Percentiles rank a stretch among this genome's conserved stretches.
Evolutionary conservation across 2,888 invertebrate species (phyloP).

Genomic region (Hypercompe scribonia): DNA sequence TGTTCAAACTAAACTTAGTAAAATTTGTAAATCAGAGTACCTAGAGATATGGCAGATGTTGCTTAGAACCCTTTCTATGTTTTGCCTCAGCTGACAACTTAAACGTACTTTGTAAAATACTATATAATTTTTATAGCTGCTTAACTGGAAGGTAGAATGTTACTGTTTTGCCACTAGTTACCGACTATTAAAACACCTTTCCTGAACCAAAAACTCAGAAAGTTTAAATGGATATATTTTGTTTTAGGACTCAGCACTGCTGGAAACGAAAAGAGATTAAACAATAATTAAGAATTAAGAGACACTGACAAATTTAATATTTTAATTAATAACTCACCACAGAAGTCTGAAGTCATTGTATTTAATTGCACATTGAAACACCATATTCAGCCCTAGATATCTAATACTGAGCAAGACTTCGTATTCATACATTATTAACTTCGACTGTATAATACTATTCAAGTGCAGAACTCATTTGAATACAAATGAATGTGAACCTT

Average conservation of each 20-base stretch:
- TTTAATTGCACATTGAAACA: not conserved
- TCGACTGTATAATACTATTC: slow-evolving; percentile 12
- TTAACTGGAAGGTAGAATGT: not conserved
- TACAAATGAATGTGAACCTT: slow-evolving; percentile 42
- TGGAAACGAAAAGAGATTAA: no score
- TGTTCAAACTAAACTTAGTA: not conserved
- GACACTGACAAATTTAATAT: no score
- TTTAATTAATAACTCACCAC: no score
- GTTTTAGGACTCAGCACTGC: no score
- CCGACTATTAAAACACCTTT: no score
- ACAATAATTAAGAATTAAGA: no score
- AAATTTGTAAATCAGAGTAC: not conserved
- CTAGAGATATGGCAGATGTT: not conserved
- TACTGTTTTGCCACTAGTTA: not conserved
- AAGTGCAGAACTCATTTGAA: slow-evolving; percentile 44
- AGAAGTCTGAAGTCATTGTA: not conserved
- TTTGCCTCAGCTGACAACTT: no score
- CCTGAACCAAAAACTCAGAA: no score
- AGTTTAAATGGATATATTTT: no score
- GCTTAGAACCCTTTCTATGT: not conserved
- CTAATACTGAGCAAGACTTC: not conserved
- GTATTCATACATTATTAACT: slow-evolving; percentile 23
- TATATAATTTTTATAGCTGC: not conserved
- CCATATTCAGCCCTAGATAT: slow-evolving; percentile 4
- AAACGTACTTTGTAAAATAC: not conserved